Evolutionary conservation across 2,888 invertebrate species (phyloP).

Genomic region (Eupelmus urozonus): DNA sequence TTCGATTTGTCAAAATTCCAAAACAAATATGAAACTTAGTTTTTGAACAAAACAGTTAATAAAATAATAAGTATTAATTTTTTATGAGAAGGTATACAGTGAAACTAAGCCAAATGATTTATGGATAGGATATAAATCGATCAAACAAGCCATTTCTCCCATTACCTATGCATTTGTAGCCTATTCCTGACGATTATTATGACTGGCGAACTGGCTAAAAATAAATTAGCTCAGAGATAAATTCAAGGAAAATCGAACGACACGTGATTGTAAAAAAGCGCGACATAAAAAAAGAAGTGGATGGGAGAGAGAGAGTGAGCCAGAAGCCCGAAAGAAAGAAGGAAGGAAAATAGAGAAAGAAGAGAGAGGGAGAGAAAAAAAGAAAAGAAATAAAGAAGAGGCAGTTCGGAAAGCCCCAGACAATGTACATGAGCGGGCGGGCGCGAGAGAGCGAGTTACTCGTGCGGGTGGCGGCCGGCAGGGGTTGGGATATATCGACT

Average conservation of each 20-base stretch:
- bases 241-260: constrained; percentile 28
- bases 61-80: too few species aligned
- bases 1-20: too few species aligned
- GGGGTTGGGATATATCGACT: constrained; percentile 53
- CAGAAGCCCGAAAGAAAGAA: constrained; percentile 64
- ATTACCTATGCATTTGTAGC: too few species aligned
- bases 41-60: too few species aligned
- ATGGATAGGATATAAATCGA: too few species aligned
- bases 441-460: constrained; percentile 42
- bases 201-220: constrained; percentile 8
- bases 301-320: not conserved
- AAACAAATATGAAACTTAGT: too few species aligned
- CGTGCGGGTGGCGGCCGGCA: not conserved
- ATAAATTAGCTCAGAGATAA: constrained; percentile 2
- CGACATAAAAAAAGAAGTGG: not conserved
- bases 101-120: too few species aligned
- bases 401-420: constrained; percentile 45
- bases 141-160: too few species aligned
- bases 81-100: too few species aligned
- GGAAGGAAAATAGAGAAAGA: not conserved
- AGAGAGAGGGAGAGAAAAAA: not conserved
- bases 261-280: constrained; percentile 31
- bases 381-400: constrained; percentile 12
- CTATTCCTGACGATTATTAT: constrained; percentile 4
- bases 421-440: constrained; percentile 51